Evolutionary conservation across 2,888 invertebrate genomes (phyloP).

Genomic region (Agrotis segetum): DNA sequence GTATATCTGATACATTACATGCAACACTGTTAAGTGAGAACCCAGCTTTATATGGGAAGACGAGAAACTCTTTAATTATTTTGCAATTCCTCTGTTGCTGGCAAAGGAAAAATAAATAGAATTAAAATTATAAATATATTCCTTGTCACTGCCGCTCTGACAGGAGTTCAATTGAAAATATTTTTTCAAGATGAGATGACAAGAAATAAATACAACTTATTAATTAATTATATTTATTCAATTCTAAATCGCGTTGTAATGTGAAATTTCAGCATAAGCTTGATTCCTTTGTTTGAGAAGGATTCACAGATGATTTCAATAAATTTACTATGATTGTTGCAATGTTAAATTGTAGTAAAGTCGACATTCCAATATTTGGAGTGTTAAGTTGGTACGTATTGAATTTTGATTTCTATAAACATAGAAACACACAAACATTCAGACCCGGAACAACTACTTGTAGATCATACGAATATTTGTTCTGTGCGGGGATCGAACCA

Average conservation of each 20-base stretch:
- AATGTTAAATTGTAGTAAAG: constrained; percentile 17
- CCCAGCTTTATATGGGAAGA: too few relatives aligned
- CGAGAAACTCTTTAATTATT: background rate
- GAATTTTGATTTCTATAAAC: background rate
- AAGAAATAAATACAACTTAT: constrained; percentile 19
- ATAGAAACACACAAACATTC: too few relatives aligned
- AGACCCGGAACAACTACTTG: too few relatives aligned
- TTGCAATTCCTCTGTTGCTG: constrained; percentile 7
- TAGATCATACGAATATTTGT: too few relatives aligned
- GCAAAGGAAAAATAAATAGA: background rate
- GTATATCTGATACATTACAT: too few relatives aligned
- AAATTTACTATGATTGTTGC: constrained; percentile 42
- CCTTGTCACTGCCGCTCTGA: constrained; percentile 16
- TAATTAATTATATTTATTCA: constrained; percentile 12
- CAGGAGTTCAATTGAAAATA: constrained; percentile 27
- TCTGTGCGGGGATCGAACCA: too few relatives aligned
- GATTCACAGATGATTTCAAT: constrained; percentile 44
- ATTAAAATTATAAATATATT: background rate
- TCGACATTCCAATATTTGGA: constrained; percentile 50
- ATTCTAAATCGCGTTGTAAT: constrained; percentile 55
- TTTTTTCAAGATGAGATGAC: constrained; percentile 61
- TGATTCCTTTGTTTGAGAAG: constrained; percentile 30
- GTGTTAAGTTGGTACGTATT: constrained; percentile 42
- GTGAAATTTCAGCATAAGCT: constrained; percentile 33
- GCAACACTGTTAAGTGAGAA: too few relatives aligned